Evolutionary conservation across 2,113 vertebrate genomes (phyloP).

Genomic region (Lonchura striata): DNA sequence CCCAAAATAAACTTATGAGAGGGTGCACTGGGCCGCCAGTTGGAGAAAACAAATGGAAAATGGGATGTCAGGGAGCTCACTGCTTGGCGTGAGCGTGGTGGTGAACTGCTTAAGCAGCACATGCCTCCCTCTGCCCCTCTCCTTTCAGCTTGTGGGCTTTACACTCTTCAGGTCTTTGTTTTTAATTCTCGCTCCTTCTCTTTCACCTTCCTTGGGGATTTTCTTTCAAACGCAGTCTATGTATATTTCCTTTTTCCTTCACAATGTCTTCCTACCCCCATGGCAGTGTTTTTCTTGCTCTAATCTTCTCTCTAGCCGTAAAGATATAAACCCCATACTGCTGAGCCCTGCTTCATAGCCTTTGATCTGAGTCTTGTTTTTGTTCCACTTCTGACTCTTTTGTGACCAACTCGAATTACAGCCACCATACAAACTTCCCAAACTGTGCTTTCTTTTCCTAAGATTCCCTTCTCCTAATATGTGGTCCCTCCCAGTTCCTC

Average conservation of each 20-base stretch:
- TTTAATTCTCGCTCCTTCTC: not conserved
- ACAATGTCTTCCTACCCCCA: constrained; percentile 61
- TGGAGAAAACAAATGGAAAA: not conserved
- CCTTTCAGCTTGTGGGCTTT: constrained; percentile 33
- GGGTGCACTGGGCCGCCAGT: not conserved
- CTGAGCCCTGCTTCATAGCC: constrained; percentile 51
- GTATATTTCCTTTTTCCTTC: constrained; percentile 52
- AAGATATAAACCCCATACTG: constrained; percentile 62
- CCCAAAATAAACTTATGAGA: fast-evolving
- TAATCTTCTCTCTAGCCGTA: constrained; percentile 64
- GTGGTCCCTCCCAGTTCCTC: not conserved
- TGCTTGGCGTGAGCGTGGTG: fast-evolving
- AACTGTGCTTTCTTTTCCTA: constrained; percentile 29
- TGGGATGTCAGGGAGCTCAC: not conserved
- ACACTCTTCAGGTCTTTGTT: constrained; percentile 42
- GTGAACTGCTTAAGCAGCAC: constrained; percentile 10
- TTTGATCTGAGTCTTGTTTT: constrained; percentile 66
- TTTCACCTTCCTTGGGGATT: constrained; percentile 46
- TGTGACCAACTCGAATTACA: constrained; percentile 52
- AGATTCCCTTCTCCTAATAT: not conserved
- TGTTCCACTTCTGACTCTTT: constrained; percentile 70
- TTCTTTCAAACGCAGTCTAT: constrained; percentile 51
- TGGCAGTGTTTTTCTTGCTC: constrained; percentile 65
- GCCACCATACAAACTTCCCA: constrained; percentile 48
- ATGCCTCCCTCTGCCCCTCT: constrained; percentile 11